Conservation (phyloP, 2,888 invertebrate genomes). For the Drosophila limbata region DNA sequence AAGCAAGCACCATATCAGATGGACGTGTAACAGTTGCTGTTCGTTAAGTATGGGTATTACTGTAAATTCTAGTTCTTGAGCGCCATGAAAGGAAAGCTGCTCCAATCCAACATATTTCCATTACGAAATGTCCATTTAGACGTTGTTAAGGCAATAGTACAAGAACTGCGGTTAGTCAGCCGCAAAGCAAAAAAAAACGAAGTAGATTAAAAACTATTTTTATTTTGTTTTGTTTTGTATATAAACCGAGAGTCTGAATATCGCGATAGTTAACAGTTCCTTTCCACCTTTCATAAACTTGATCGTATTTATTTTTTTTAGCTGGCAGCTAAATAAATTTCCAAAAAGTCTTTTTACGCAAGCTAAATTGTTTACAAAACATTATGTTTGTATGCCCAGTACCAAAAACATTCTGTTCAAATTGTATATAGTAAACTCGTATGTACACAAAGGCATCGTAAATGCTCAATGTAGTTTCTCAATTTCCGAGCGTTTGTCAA, state of each 20-base stretch:
- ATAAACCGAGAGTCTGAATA: constrained; percentile 1
- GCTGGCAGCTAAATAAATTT: constrained; percentile 19
- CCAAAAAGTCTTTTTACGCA: constrained; percentile 26
- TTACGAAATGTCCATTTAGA: constrained; percentile 7
- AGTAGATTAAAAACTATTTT: constrained; percentile 10
- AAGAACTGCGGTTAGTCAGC: not conserved
- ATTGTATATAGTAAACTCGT: constrained; percentile 17
- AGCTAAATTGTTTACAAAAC: constrained; percentile 34
- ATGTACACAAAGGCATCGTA: not conserved
- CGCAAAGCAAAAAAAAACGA: not conserved
- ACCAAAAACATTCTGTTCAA: not conserved
- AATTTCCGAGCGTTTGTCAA: constrained; percentile 2
- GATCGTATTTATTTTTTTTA: constrained; percentile 16
- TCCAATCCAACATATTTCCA: constrained; percentile 1
- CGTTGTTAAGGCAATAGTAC: constrained; percentile 1
- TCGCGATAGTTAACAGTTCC: constrained; percentile 14
- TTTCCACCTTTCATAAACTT: constrained; percentile 11
- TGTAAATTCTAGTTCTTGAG: constrained; percentile 52
- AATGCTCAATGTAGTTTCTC: constrained; percentile 3
- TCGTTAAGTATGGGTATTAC: constrained; percentile 27
- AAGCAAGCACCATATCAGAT: constrained; percentile 34
- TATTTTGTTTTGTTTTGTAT: constrained; percentile 20
- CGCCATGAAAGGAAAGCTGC: constrained; percentile 32
- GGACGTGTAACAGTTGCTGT: constrained; percentile 22
- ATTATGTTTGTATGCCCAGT: constrained; percentile 25